Percentiles rank a stretch among this genome's conserved stretches.
Evolutionary conservation across 2,113 vertebrate genomes (phyloP).

Genomic region (Mixornis gularis): DNA sequence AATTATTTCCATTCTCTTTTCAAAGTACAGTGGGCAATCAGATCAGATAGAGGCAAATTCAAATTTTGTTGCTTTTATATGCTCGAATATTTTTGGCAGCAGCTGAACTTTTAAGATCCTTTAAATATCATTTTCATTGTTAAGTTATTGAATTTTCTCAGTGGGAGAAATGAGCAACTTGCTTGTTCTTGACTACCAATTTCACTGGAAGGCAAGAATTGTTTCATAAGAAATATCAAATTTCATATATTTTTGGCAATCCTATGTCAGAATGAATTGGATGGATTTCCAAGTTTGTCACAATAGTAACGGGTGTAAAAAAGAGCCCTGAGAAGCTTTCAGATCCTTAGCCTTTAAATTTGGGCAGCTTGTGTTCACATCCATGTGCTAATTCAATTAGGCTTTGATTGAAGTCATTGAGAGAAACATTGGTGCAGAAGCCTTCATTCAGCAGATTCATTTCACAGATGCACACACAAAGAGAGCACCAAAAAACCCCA

Average conservation of each 20-base stretch:
- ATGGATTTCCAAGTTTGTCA: neutral
- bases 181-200: neutral
- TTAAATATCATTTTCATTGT: neutral
- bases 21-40: neutral
- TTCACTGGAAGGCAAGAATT: neutral
- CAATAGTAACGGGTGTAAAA: neutral
- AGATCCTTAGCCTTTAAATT: neutral
- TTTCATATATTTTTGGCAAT: neutral
- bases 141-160: neutral
- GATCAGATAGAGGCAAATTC: neutral
- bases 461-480: neutral
- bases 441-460: neutral
- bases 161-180: neutral
- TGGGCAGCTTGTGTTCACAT: neutral
- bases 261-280: neutral
- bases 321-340: neutral
- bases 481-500: rapidly evolving
- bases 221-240: neutral
- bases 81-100: neutral
- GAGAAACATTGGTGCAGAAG: neutral
- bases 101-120: neutral
- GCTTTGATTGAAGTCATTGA: neutral
- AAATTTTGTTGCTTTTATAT: neutral
- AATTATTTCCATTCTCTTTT: neutral
- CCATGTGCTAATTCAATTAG: neutral